Conservation (phyloP, 1,140 invertebrate genomes). For the Nasonia vitripennis region DNA sequence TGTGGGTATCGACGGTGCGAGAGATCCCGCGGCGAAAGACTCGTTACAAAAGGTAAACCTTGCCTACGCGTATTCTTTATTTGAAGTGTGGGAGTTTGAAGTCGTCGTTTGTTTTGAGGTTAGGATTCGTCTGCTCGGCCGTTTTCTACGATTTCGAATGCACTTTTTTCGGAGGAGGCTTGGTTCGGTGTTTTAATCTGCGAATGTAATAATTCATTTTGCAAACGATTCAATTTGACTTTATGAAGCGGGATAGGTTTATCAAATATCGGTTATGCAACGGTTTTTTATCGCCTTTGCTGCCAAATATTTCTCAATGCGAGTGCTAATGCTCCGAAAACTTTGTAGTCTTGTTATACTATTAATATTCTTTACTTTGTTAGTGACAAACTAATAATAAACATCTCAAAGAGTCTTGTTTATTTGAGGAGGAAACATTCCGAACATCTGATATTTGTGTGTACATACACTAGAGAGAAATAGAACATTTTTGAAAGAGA, state of each 20-base stretch:
- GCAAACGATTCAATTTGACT: not conserved
- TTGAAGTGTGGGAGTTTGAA: too few species aligned
- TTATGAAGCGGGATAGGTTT: not conserved
- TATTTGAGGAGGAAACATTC: not conserved
- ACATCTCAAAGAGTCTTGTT: not conserved
- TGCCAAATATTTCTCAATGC: conserved; percentile 7
- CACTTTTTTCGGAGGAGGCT: too few species aligned
- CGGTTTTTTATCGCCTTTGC: not conserved
- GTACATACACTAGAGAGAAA: too few species aligned
- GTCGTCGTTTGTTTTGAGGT: not conserved
- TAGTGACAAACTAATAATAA: not conserved
- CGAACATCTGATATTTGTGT: not conserved
- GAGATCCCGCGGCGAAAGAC: not conserved
- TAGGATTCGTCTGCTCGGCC: not conserved
- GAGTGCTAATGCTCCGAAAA: not conserved
- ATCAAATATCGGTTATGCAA: conserved; percentile 2
- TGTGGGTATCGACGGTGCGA: not conserved
- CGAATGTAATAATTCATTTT: not conserved
- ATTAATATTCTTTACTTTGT: not conserved
- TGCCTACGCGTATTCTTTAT: too few species aligned
- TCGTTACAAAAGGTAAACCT: not conserved
- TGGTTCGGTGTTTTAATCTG: too few species aligned
- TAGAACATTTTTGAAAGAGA: too few species aligned
- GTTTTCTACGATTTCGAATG: not conserved
- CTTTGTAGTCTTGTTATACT: not conserved